Conservation (phyloP, 2,113 vertebrate genomes). For the Seriola dumerili region DNA sequence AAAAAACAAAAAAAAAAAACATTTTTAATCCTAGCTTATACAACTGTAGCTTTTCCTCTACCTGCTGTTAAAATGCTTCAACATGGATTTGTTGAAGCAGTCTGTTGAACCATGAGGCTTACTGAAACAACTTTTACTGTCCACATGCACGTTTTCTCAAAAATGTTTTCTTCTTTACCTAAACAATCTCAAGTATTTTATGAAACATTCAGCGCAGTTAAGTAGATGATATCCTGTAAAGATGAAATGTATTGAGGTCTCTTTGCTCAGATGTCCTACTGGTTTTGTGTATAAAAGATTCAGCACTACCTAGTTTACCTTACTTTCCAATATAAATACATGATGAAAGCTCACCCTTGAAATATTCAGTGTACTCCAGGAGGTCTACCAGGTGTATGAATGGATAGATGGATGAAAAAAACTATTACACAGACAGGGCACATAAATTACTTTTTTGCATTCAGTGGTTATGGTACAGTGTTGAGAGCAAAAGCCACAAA, state of each 20-base stretch:
- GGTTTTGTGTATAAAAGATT: slow-evolving; percentile 42
- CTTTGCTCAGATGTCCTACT: slow-evolving; percentile 27
- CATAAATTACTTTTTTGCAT: background rate
- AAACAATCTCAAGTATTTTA: background rate
- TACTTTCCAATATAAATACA: slow-evolving; percentile 26
- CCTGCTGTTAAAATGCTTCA: background rate
- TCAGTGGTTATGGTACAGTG: background rate
- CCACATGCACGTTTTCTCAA: background rate
- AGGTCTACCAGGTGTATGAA: background rate
- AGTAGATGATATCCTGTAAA: background rate
- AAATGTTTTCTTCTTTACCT: background rate
- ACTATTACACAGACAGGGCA: background rate
- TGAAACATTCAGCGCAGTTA: background rate
- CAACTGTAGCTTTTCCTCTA: background rate
- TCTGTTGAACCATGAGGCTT: background rate
- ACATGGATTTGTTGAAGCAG: background rate
- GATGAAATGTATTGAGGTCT: background rate
- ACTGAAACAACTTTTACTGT: background rate
- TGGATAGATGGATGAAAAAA: slow-evolving; percentile 4
- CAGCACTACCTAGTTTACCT: slow-evolving; percentile 27
- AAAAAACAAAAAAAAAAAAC: too few relatives aligned
- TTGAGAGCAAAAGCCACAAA: background rate
- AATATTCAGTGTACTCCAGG: slow-evolving; percentile 45
- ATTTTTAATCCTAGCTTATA: background rate
- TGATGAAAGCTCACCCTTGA: slow-evolving; percentile 46